Conservation (phyloP, 2,797 vertebrate species). For the Parotocinclus haroldoi region DNA sequence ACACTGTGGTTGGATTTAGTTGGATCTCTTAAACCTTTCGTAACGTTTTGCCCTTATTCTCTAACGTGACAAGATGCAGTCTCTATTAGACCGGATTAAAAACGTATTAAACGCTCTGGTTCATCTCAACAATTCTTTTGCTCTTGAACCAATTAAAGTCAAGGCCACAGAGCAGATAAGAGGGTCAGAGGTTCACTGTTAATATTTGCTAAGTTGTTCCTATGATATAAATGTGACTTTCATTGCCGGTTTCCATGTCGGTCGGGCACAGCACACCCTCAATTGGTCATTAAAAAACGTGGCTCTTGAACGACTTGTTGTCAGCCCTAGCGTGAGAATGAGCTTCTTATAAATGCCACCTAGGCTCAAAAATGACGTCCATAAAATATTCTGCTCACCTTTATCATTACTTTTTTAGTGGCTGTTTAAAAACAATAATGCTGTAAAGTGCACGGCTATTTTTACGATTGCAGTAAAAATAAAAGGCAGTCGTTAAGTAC, state of each 20-base stretch:
- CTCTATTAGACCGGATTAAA: no score
- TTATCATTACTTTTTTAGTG: conserved; percentile 60
- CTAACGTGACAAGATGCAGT: no score
- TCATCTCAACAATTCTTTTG: conserved; percentile 23
- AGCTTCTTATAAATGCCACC: conserved; percentile 59
- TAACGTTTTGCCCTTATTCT: no score
- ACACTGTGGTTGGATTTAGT: no score
- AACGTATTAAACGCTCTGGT: background rate
- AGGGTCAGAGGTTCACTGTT: conserved; percentile 30
- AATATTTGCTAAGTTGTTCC: conserved; percentile 42
- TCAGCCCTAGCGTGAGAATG: conserved; percentile 68
- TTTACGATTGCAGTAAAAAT: conserved; percentile 70
- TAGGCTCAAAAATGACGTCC: conserved; percentile 66
- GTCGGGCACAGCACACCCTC: conserved; percentile 38
- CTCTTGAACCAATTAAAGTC: conserved; percentile 33
- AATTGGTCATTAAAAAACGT: conserved; percentile 45
- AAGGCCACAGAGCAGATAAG: conserved; percentile 18
- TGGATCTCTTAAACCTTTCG: no score
- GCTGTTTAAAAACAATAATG: conserved; percentile 69
- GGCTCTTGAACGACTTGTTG: conserved; percentile 48
- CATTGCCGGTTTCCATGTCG: conserved; percentile 32
- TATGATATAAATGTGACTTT: conserved; percentile 11
- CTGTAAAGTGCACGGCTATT: conserved; percentile 71
- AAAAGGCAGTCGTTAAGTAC: conserved; percentile 46
- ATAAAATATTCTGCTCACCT: conserved; percentile 68